Conservation (phyloP, 2,888 invertebrate genomes). For the Microchrysa polita region DNA sequence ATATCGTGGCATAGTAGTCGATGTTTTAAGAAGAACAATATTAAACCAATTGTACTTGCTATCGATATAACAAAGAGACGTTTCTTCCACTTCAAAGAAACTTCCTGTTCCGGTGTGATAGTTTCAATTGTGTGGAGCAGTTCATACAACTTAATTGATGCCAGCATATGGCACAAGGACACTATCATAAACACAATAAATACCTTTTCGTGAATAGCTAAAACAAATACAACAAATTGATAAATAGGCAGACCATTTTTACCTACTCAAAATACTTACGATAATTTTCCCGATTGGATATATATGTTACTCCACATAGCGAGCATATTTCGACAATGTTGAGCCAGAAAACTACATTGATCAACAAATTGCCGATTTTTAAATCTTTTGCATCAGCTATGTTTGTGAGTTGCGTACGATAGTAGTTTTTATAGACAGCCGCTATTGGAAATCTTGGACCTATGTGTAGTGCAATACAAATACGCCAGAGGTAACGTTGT, state of each 20-base stretch:
- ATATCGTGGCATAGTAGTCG: slow-evolving; percentile 87
- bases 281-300: slow-evolving; percentile 94
- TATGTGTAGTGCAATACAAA: slow-evolving; percentile 90
- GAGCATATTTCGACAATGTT: slow-evolving; percentile 86
- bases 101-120: slow-evolving; percentile 63
- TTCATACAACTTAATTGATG: slow-evolving; percentile 71
- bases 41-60: slow-evolving; percentile 81
- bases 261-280: slow-evolving; percentile 76
- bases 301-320: slow-evolving; percentile 90
- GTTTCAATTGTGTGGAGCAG: slow-evolving; percentile 58
- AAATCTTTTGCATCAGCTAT: slow-evolving; percentile 54
- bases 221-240: slow-evolving; percentile 57
- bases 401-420: slow-evolving; percentile 69
- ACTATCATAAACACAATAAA: slow-evolving; percentile 91
- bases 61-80: slow-evolving; percentile 80
- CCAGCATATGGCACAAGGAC: slow-evolving; percentile 84
- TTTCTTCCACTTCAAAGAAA: slow-evolving; percentile 74
- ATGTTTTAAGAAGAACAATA: slow-evolving; percentile 90
- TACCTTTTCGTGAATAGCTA: slow-evolving; percentile 90
- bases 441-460: slow-evolving; percentile 91
- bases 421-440: slow-evolving; percentile 85
- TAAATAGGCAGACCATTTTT: slow-evolving; percentile 31
- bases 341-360: slow-evolving; percentile 81
- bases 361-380: slow-evolving; percentile 69
- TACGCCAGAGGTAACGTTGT: slow-evolving; percentile 91